A percentile compares a stretch with the other conserved stretches of the same genome.
Conservation (phyloP, 2,113 vertebrate species). For the Dasypus novemcinctus region DNA sequence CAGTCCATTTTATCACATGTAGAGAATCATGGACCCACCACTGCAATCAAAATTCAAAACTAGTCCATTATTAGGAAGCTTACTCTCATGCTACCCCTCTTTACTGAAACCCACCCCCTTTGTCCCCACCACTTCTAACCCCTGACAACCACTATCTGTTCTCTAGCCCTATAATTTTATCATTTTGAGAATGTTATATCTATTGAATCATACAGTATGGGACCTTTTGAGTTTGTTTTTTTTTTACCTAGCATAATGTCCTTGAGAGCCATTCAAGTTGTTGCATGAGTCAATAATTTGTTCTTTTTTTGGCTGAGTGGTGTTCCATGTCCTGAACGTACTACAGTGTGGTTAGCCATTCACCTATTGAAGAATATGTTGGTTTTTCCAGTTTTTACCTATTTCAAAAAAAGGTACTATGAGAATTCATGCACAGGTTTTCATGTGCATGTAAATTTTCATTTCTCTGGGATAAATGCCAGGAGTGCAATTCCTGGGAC, state of each 20-base stretch:
- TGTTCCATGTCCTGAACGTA: background rate
- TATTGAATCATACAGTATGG: background rate
- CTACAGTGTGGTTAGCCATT: background rate
- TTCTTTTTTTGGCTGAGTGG: background rate
- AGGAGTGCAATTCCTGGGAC: background rate
- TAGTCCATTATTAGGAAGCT: background rate
- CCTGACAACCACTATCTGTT: background rate
- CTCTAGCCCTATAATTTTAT: background rate
- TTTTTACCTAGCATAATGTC: background rate
- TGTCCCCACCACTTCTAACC: background rate
- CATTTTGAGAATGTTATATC: background rate
- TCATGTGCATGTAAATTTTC: background rate
- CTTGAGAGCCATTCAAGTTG: background rate
- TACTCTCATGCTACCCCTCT: background rate
- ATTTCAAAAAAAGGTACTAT: background rate
- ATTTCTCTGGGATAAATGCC: background rate
- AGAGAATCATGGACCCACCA: background rate
- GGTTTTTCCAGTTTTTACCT: background rate
- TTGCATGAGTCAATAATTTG: background rate
- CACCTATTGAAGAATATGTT: background rate
- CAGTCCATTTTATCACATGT: background rate
- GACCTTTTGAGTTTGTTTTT: background rate
- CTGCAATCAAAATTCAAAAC: background rate
- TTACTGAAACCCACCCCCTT: accelerated
- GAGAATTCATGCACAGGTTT: background rate